A percentile compares a stretch with the other conserved stretches of the same genome.
These are phyloP conservation scores for Oncopeltus fasciatus DNA, from an alignment of 1,140 invertebrate genomes.

Conservation along the genomic window DNA sequence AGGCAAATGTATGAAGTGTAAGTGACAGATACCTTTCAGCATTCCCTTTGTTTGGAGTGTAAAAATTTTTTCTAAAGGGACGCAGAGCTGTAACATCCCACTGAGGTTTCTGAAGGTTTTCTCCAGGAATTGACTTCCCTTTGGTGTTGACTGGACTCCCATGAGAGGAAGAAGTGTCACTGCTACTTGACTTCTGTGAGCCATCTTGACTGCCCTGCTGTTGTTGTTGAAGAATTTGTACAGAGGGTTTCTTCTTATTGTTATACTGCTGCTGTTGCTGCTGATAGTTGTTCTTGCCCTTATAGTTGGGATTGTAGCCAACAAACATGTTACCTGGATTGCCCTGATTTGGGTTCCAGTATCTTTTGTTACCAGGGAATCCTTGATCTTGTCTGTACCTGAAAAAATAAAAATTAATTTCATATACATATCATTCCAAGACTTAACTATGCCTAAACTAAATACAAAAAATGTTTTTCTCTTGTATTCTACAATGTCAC, in stretches of 20 bases:
- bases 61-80: constrained; percentile 84
- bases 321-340: background rate
- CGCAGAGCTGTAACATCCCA: constrained; percentile 63
- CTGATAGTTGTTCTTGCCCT: background rate
- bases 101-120: constrained; percentile 61
- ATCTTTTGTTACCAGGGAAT: background rate
- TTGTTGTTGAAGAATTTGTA: background rate
- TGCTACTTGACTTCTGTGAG: background rate
- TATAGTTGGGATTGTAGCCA: background rate
- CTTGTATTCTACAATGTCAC: too few relatives aligned
- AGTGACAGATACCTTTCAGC: constrained; percentile 37
- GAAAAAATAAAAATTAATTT: background rate
- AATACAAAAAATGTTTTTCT: too few relatives aligned
- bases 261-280: background rate
- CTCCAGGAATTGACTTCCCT: constrained; percentile 38
- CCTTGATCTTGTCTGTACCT: background rate
- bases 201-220: background rate
- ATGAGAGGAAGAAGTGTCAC: background rate
- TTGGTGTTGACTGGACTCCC: background rate
- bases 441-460: too few relatives aligned
- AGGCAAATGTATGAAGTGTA: background rate
- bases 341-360: background rate
- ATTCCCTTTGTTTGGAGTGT: constrained; percentile 66
- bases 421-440: too few relatives aligned
- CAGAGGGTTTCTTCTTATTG: background rate